Conservation (phyloP, 2,888 invertebrate species). For the Leucophenga maculata region DNA sequence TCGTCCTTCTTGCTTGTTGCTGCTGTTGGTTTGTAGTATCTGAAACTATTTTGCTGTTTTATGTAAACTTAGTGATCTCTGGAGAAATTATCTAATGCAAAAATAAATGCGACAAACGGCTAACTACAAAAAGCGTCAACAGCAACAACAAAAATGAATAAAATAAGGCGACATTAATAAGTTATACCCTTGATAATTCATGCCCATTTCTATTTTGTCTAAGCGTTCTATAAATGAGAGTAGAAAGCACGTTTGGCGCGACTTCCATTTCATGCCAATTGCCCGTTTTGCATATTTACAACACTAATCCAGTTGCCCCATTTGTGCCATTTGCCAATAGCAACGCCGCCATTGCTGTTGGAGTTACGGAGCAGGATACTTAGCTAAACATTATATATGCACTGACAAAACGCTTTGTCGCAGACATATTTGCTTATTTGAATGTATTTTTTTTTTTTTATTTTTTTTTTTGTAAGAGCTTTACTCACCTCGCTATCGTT, state of each 20-base stretch:
- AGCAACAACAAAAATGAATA: background rate
- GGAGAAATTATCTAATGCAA: slow-evolving; percentile 25
- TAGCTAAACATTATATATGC: too few relatives aligned
- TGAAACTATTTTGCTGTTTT: slow-evolving; percentile 6
- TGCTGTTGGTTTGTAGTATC: too few relatives aligned
- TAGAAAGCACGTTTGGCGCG: too few relatives aligned
- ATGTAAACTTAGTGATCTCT: slow-evolving; percentile 22
- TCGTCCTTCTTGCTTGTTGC: slow-evolving; percentile 2
- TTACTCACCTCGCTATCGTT: slow-evolving; percentile 95
- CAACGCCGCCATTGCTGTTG: too few relatives aligned
- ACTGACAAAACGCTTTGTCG: too few relatives aligned
- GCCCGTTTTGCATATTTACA: slow-evolving; percentile 3
- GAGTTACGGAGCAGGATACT: too few relatives aligned
- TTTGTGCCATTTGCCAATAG: background rate
- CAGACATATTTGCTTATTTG: background rate
- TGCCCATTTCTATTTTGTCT: background rate
- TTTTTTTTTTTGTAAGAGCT: background rate
- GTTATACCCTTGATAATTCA: slow-evolving; percentile 17
- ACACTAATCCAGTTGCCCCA: background rate
- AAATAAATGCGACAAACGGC: slow-evolving; percentile 18
- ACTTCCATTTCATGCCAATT: slow-evolving; percentile 2
- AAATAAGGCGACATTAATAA: slow-evolving; percentile 21
- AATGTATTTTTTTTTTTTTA: background rate
- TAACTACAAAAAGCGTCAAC: background rate
- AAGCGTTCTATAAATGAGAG: too few relatives aligned